A percentile compares a stretch with the other conserved stretches of the same genome.
These are phyloP conservation scores for Trochalopteron elliotii DNA, from an alignment of 2,113 vertebrate species.

Conservation along the genomic window DNA sequence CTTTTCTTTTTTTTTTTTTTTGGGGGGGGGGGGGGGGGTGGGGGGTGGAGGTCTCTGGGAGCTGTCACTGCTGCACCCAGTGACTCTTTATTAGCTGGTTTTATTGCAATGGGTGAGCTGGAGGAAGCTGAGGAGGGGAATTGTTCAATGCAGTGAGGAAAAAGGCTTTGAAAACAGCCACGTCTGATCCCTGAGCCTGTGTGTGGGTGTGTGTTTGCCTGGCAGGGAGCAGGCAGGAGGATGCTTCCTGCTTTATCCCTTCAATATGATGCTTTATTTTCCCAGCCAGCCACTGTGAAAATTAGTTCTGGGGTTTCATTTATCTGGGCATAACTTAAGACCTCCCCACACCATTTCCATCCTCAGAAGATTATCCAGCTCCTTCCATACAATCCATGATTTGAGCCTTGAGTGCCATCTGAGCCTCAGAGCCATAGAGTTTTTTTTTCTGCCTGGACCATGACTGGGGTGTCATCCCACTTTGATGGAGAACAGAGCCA, in stretches of 20 bases:
- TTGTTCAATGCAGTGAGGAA: neutral
- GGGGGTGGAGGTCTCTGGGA: neutral
- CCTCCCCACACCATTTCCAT: neutral
- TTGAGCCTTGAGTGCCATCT: neutral
- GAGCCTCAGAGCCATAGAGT: neutral
- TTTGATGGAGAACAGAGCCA: neutral
- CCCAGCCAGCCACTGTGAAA: neutral
- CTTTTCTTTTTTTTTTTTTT: neutral
- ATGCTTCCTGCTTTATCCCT: conserved; percentile 19
- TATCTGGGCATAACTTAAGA: neutral
- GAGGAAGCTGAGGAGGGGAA: neutral
- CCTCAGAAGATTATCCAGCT: neutral
- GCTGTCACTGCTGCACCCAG: neutral
- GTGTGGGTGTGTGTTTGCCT: conserved; percentile 55
- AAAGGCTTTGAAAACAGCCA: neutral
- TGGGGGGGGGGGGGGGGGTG: rapidly evolving
- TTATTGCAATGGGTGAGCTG: neutral
- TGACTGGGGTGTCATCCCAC: neutral
- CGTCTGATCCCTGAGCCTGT: neutral
- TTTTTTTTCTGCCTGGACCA: neutral
- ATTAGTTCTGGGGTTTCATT: neutral
- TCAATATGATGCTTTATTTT: neutral
- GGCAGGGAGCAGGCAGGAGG: conserved; percentile 5
- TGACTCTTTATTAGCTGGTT: neutral
- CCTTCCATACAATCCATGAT: neutral